Base-by-base conservation (phyloP, 2,888 invertebrate genomes). In the Amblyjoppa fuscipennis region DNA sequence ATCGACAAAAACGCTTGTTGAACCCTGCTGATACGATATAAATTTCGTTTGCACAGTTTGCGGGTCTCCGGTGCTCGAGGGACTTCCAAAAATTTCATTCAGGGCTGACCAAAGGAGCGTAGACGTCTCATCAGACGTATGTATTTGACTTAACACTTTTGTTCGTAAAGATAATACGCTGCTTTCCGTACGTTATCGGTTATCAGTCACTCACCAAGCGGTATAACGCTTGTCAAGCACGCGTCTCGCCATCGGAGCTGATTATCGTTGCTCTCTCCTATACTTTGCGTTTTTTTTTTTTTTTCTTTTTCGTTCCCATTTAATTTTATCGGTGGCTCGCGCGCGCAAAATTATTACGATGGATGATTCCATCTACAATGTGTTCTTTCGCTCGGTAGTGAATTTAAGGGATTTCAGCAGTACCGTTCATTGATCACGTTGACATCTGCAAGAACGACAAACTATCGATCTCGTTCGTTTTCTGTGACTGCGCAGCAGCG, bases 1-100 rank as follows among this genome's bases (percentile, higher is more conserved):
- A 79, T 85, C 66, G 28, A 70, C 70, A 28, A 68, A 64, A 38
- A 80, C 25, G 49, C 78, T 78, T 41, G 77, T 78, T 81, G 81
- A 78, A 81, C 81, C 28, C 51, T 53, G 56, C 83, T 75, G 83
- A 80, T 66, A 70, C 34, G 56, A 75, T 71, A 71, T 70, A 71
- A 45, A 3, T 28, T n/a, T 66, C 41, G 68, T 41, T n/a, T 3
- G 61, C 38, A 13, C 7, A 4, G 28, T 64, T 64, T 34, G 31
- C 16, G 11, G 31, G 41, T 20, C 56, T 34, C 7, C 3, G 13
- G n/a, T 6, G 11, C 28, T 53, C 38, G 53, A 68, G 16, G 53
- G 28, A 34, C 25, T 25, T 53, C 31, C 34, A 20, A 68, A 68
- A 41, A 68, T 68, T 56, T 11, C 2, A n/a, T 64, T 7, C 76